Evolutionary conservation across 2,113 vertebrate genomes (phyloP).

Genomic region (Solea senegalensis): DNA sequence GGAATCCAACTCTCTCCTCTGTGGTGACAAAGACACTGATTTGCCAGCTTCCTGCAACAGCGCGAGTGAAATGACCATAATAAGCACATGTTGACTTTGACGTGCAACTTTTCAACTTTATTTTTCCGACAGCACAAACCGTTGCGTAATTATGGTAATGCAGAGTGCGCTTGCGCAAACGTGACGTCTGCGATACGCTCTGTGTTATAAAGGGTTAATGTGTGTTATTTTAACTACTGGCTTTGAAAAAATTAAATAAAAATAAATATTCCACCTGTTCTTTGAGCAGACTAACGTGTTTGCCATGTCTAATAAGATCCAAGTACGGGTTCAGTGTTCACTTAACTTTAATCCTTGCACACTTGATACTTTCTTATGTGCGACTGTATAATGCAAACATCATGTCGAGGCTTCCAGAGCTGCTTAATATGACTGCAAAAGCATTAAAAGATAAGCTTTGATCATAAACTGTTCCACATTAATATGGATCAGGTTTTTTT

Average conservation of each 20-base stretch:
- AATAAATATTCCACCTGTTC: constrained; percentile 41
- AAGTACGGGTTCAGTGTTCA: constrained; percentile 61
- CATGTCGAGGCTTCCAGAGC: constrained; percentile 49
- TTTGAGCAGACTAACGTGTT: constrained; percentile 35
- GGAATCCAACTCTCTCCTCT: no score
- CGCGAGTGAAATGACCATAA: no score
- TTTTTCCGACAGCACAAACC: no score
- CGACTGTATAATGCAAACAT: constrained; percentile 67
- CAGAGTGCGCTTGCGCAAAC: no score
- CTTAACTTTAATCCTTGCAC: constrained; percentile 67
- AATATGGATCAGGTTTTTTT: constrained; percentile 61
- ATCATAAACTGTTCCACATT: constrained; percentile 54
- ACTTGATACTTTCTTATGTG: constrained; percentile 55
- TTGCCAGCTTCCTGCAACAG: no score
- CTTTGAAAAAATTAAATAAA: neutral
- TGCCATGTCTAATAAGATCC: constrained; percentile 64
- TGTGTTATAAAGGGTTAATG: neutral
- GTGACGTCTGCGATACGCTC: no score
- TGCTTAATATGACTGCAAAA: constrained; percentile 62
- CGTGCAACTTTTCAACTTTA: no score
- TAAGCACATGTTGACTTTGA: no score
- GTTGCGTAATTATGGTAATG: no score
- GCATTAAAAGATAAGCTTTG: constrained; percentile 63
- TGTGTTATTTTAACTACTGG: constrained; percentile 11
- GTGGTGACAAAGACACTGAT: no score